A percentile compares a stretch with the other conserved stretches of the same genome.
These are phyloP conservation scores for Notospermus geniculatus DNA, from an alignment of 1,140 invertebrate species.

Conservation along the genomic window DNA sequence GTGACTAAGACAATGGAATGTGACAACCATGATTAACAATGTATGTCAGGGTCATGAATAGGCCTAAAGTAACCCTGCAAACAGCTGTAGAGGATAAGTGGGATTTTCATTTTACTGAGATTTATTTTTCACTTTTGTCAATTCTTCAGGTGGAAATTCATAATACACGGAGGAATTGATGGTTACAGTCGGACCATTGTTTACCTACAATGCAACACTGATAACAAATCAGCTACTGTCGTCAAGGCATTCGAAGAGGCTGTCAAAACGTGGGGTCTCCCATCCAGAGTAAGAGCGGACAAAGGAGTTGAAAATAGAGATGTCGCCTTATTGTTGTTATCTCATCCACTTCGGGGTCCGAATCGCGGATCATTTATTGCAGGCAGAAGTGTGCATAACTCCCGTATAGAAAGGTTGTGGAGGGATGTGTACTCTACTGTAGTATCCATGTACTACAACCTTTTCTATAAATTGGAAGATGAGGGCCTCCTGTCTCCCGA, in stretches of 20 bases:
- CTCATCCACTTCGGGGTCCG: background rate
- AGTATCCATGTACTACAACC: background rate
- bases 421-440: background rate
- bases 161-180: conserved; percentile 4
- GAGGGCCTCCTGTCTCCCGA: background rate
- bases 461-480: conserved; percentile 3
- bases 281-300: conserved; percentile 1
- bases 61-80: too few species aligned
- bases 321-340: background rate
- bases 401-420: conserved; percentile 3
- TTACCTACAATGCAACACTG: background rate
- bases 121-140: background rate
- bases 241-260: conserved; percentile 1
- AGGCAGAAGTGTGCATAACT: conserved; percentile 2
- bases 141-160: background rate
- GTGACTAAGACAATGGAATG: too few species aligned
- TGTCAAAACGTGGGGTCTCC: background rate
- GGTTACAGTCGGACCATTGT: conserved; percentile 2
- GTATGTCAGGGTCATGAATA: too few species aligned
- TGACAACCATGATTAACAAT: too few species aligned
- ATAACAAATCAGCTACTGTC: background rate
- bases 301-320: conserved; percentile 6
- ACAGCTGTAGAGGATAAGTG: too few species aligned
- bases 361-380: background rate
- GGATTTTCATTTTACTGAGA: too few species aligned